These are phyloP conservation scores for Peromyscus polionotus DNA, from an alignment of 2,113 vertebrate genomes.

Conservation along the genomic window DNA sequence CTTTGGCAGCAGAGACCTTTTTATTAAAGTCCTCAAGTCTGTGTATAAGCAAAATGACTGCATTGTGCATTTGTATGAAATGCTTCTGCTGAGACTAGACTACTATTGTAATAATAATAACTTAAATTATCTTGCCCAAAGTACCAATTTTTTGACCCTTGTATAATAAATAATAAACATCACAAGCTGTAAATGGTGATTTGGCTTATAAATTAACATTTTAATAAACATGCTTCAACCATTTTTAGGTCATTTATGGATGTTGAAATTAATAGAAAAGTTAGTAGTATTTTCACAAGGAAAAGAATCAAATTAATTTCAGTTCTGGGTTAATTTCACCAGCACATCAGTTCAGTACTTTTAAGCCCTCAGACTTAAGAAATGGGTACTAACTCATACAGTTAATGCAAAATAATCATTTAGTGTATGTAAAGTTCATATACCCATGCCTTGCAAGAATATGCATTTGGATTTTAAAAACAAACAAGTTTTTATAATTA, in stretches of 20 bases:
- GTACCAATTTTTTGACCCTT: neutral
- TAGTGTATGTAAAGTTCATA: neutral
- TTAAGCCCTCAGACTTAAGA: neutral
- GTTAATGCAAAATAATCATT: neutral
- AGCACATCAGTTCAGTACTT: neutral
- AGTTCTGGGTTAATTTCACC: neutral
- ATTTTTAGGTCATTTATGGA: slow-evolving; percentile 11
- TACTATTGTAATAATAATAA: neutral
- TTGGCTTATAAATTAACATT: neutral
- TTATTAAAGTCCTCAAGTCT: neutral
- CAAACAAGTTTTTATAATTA: neutral
- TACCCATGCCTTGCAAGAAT: neutral
- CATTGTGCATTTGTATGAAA: neutral
- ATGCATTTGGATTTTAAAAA: neutral
- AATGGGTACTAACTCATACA: neutral
- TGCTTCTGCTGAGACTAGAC: neutral
- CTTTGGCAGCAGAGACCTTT: neutral
- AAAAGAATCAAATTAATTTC: neutral
- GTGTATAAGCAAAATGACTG: neutral
- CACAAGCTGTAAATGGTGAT: neutral
- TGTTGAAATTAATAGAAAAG: neutral
- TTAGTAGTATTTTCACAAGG: neutral
- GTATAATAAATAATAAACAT: neutral
- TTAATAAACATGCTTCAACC: neutral
- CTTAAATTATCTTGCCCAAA: neutral